Conservation (phyloP, 2,888 invertebrate genomes). For the Reticulitermes lucifugus region DNA sequence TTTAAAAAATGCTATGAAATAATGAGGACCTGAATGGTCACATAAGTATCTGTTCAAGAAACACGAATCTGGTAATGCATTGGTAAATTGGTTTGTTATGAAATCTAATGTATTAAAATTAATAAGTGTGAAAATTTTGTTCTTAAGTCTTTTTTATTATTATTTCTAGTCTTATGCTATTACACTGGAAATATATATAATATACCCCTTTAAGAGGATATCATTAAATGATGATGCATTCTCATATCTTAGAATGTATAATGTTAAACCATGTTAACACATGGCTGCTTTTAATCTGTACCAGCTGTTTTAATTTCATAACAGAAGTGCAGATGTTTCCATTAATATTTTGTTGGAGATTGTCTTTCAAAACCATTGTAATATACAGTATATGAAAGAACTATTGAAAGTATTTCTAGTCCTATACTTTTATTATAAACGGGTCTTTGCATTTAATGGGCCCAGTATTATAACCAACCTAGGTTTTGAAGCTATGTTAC, state of each 20-base stretch:
- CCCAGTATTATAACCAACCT: background rate
- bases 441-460: background rate
- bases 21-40: constrained; percentile 16
- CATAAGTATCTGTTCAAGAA: constrained; percentile 22
- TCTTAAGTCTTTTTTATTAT: background rate
- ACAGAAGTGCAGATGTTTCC: constrained; percentile 4
- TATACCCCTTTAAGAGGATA: constrained; percentile 7
- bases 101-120: background rate
- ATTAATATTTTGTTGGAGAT: background rate
- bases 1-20: constrained; percentile 37
- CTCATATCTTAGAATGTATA: background rate
- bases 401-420: constrained; percentile 24
- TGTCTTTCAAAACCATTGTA: constrained; percentile 22
- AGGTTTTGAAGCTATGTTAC: constrained; percentile 9
- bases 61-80: constrained; percentile 32
- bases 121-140: background rate
- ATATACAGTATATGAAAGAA: constrained; percentile 3
- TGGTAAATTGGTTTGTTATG: constrained; percentile 17
- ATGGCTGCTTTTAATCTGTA: background rate
- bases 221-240: background rate
- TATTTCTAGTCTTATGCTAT: constrained; percentile 18
- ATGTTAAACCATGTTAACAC: background rate
- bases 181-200: background rate
- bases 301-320: background rate
- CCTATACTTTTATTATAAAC: constrained; percentile 2